Evolutionary conservation across 92 coral and sea anemone genomes (phyloP).

Genomic region (Parazoanthus atlanticus): DNA sequence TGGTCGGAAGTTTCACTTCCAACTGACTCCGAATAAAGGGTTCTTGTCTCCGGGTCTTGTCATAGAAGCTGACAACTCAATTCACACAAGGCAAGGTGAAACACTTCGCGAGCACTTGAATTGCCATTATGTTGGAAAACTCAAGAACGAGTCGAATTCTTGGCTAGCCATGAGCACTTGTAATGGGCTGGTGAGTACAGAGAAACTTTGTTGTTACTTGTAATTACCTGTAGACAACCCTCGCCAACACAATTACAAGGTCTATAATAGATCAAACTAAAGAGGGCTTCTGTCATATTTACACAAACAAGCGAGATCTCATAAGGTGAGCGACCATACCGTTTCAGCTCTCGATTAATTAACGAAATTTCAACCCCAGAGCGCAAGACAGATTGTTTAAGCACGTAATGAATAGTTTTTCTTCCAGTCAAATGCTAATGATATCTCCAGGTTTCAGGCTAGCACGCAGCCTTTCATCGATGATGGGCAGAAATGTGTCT

Average conservation of each 20-base stretch:
- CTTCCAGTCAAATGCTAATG: not conserved
- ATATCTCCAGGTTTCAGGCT: not conserved
- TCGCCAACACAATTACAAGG: conserved; percentile 32
- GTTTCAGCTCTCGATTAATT: conserved; percentile 7
- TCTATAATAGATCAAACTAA: conserved; percentile 3
- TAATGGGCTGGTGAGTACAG: conserved; percentile 86
- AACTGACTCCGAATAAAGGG: conserved; percentile 54
- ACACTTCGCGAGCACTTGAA: conserved; percentile 46
- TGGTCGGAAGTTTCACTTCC: conserved; percentile 73
- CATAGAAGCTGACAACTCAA: conserved; percentile 61
- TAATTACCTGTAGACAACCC: conserved; percentile 25
- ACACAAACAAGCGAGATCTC: conserved; percentile 8
- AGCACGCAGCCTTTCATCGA: conserved; percentile 30
- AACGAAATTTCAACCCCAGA: not conserved
- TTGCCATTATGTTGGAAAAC: conserved; percentile 87
- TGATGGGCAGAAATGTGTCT: not conserved
- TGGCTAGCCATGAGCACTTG: conserved; percentile 83
- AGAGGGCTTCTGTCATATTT: conserved; percentile 29
- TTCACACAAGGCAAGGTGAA: conserved; percentile 51
- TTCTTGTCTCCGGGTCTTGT: conserved; percentile 78
- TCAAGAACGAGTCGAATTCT: conserved; percentile 79
- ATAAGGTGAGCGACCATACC: not conserved
- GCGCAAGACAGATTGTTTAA: conserved; percentile 30
- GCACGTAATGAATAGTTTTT: conserved; percentile 15
- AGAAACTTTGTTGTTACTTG: not conserved